A percentile compares a stretch with the other conserved stretches of the same genome.
Evolutionary conservation across 2,113 vertebrate genomes (phyloP).

Genomic region (Tor tambroides): DNA sequence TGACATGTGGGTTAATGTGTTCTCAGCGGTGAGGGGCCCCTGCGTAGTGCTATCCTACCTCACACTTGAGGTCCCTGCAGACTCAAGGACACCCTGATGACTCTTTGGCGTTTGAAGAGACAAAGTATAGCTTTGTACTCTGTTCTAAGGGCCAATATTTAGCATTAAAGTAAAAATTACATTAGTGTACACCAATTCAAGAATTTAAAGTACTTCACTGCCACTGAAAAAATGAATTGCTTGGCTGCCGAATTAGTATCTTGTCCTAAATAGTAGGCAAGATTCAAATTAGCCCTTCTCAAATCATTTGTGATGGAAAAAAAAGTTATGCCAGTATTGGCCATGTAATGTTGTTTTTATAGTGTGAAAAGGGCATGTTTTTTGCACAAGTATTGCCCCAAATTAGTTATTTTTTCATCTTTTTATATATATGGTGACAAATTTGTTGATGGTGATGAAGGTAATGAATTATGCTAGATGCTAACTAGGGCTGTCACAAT

Average conservation of each 20-base stretch:
- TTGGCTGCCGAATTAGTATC: no score
- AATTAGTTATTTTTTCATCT: neutral
- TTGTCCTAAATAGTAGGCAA: no score
- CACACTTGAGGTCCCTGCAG: conserved; percentile 15
- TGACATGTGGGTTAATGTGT: conserved; percentile 41
- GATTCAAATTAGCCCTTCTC: no score
- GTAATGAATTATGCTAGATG: neutral
- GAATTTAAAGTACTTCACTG: no score
- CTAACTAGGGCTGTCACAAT: neutral
- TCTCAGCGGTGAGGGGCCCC: neutral
- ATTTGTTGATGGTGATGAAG: neutral
- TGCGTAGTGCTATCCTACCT: neutral
- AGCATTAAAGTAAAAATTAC: no score
- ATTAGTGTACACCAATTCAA: no score
- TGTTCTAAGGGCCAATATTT: neutral
- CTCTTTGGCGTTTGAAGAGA: no score
- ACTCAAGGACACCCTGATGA: neutral
- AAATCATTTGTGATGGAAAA: no score
- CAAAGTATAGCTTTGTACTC: neutral
- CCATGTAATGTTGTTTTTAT: neutral
- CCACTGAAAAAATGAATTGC: no score
- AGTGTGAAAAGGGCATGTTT: neutral
- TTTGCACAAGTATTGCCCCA: neutral
- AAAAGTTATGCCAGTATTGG: no score
- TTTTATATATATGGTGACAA: neutral